Conservation (phyloP, 2,888 invertebrate species). For the Pegoplata infirma region DNA sequence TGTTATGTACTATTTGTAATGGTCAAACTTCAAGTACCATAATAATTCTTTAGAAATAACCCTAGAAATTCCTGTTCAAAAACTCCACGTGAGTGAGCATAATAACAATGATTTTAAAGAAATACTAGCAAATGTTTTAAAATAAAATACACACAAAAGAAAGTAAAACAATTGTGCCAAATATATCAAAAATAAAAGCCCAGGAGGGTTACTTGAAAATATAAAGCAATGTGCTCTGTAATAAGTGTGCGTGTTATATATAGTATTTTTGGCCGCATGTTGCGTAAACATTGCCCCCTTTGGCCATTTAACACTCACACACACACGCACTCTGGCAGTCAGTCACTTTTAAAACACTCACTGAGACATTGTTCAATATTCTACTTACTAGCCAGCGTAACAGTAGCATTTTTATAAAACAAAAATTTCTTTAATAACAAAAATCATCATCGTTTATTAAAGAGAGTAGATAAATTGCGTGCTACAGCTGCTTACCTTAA, state of each 20-base stretch:
- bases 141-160: constrained; percentile 11
- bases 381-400: constrained; percentile 6
- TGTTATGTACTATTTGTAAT: background rate
- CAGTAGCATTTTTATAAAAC: constrained; percentile 42
- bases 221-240: background rate
- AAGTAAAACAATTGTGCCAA: constrained; percentile 42
- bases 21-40: constrained; percentile 1
- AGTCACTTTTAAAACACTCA: background rate
- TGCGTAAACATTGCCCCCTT: constrained; percentile 49
- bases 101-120: background rate
- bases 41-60: background rate
- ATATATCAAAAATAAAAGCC: constrained; percentile 20
- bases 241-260: background rate
- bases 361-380: background rate
- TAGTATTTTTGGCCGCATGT: constrained; percentile 47
- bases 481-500: constrained; percentile 53
- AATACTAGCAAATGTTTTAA: background rate
- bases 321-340: too few species aligned
- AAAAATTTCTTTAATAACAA: constrained; percentile 47
- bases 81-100: constrained; percentile 33
- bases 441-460: constrained; percentile 40
- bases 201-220: constrained; percentile 2
- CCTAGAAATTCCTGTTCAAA: background rate
- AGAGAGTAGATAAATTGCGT: constrained; percentile 44
- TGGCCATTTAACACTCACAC: constrained; percentile 8